Evolutionary conservation across 2,888 invertebrate genomes (phyloP).

Genomic region (Clunio marinus): DNA sequence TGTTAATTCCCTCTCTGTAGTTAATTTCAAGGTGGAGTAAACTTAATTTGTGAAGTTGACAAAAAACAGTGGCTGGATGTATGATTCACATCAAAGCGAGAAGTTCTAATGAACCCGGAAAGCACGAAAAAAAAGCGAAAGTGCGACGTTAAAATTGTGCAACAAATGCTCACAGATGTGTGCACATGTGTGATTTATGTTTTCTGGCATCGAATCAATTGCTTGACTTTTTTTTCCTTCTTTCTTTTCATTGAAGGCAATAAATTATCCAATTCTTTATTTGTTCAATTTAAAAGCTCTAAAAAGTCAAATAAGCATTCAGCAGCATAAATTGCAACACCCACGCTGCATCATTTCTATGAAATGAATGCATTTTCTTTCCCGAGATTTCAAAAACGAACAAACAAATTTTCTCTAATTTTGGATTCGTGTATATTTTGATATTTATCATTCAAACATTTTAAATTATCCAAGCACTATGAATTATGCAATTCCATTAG

Average conservation of each 20-base stretch:
- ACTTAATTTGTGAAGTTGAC: background rate
- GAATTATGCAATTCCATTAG: background rate
- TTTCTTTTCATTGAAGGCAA: conserved; percentile 9
- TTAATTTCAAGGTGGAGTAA: conserved; percentile 17
- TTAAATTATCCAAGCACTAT: background rate
- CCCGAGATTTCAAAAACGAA: background rate
- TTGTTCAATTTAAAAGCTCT: conserved; percentile 2
- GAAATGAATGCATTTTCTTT: conserved; percentile 14
- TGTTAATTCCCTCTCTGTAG: conserved; percentile 13
- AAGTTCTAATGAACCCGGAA: conserved; percentile 13
- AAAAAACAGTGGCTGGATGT: background rate
- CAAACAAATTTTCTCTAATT: too few species aligned
- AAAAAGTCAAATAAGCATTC: too few species aligned
- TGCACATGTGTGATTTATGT: conserved; percentile 19
- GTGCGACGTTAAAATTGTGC: too few species aligned
- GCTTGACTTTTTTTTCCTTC: background rate
- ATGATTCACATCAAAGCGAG: background rate
- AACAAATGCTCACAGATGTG: background rate
- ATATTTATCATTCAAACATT: conserved; percentile 4
- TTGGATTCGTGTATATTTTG: too few species aligned
- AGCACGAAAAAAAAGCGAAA: too few species aligned
- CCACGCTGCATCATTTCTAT: too few species aligned
- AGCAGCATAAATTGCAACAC: conserved; percentile 25
- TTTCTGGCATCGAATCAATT: conserved; percentile 15
- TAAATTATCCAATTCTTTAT: conserved; percentile 19